Evolutionary conservation across 1,140 invertebrate genomes (phyloP), one percentile per base, ranked within the genome.

Genomic region (Brachionus calyciflorus): DNA sequence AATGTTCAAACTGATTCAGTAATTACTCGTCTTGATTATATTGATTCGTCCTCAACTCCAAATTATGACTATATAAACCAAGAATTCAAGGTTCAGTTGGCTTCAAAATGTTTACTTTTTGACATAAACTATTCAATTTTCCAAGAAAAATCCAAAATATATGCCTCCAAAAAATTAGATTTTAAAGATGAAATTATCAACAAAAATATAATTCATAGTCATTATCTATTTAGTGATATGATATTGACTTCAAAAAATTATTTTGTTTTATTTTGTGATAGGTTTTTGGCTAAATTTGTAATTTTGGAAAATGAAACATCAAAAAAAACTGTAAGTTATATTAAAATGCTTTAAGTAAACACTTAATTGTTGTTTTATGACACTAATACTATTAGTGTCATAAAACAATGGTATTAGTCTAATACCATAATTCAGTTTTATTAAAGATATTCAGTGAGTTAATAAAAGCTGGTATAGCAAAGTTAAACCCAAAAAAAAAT

Each of bases 141-240:
- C 9, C 41, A 70, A 70, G 65, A 37, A 9, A 37, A 37, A 37
- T 37, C 9, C 33, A 37, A 37, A 37, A 5, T 5, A 37, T 37
- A 37, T 37, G 33, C 3, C 33, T 37, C 33, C 33, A 37, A 55
- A 49, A 49, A 41, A 73, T 55, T 73, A 24, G 69, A 73, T 37
- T 73, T 73, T 10, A 51, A 49, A 51, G 69, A 73, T 10, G 69
- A 73, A 30, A 0, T 14, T 19, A 73, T 73, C 2, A 73, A 55
- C 40, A 73, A 51, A 73, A 17, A 21, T 10, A 26, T 41, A n/a
- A 28, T 40, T 30, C 40, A 51, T 37, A 30, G 17, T 40, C 69
- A 73, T 51, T 73, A 51, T 41, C 30, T 73, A 12, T 73, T 73
- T 30, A 73, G 69, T 24, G 69, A 73, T 55, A 51, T 49, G 30